A percentile compares a stretch with the other conserved stretches of the same genome.
Conservation (phyloP, 2,888 invertebrate genomes). For the Smittia aterrima region DNA sequence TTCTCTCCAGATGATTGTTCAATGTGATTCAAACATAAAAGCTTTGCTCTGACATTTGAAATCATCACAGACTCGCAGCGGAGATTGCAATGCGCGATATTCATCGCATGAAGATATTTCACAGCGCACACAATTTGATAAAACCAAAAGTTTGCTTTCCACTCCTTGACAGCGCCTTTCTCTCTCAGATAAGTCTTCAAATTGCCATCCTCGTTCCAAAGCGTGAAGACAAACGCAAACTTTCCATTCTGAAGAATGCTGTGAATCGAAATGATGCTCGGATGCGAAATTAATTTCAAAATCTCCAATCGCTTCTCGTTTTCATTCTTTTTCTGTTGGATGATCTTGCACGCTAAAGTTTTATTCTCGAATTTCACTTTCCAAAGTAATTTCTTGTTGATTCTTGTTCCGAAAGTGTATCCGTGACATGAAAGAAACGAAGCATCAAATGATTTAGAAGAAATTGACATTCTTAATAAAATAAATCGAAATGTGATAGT, state of each 20-base stretch:
- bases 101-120: neutral
- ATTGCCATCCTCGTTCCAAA: neutral
- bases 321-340: constrained; percentile 8
- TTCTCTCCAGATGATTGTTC: neutral
- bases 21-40: neutral
- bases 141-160: constrained; percentile 6
- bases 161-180: neutral
- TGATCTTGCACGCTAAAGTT: neutral
- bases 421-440: neutral
- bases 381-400: neutral
- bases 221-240: neutral
- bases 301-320: neutral
- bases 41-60: neutral
- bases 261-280: neutral
- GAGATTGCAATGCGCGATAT: neutral
- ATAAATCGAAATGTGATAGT: too few species aligned
- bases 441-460: neutral
- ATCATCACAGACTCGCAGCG: neutral
- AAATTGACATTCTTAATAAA: neutral
- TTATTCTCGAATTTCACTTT: neutral
- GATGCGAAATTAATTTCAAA: neutral
- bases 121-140: neutral
- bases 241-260: neutral
- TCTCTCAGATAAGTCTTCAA: neutral
- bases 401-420: neutral